phyloP scores from a whole-genome alignment of 92 coral and sea anemone genomes.

The Zoanthus gigantus region DNA sequence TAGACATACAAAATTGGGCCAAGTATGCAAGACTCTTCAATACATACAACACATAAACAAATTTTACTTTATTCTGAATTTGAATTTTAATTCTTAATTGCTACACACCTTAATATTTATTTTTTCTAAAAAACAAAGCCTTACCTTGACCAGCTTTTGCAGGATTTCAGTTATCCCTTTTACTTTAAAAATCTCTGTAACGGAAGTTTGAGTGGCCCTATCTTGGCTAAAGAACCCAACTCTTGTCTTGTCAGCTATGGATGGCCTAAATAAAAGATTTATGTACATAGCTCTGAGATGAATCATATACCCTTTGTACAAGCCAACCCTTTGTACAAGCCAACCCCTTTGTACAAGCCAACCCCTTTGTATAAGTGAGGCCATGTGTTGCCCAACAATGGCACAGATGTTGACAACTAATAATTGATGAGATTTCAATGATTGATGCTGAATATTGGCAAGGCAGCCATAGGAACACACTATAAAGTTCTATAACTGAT shows the following conservation, averaged over 20 bases:
- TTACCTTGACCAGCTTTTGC: slow-evolving; percentile 83
- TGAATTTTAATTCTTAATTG: no score
- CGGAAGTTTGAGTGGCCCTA: slow-evolving; percentile 85
- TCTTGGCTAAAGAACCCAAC: slow-evolving; percentile 96
- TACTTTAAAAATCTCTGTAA: slow-evolving; percentile 78
- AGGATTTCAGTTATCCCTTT: slow-evolving; percentile 84
- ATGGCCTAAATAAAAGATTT: slow-evolving; percentile 69
- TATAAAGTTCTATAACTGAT: no score
- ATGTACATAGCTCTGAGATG: no score
- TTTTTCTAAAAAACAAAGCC: background rate
- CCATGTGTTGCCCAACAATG: slow-evolving; percentile 82
- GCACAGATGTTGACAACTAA: slow-evolving; percentile 87
- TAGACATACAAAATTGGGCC: no score
- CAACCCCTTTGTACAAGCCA: no score
- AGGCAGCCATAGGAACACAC: background rate
- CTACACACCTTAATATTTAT: no score
- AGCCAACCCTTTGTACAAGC: no score
- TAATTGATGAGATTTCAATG: slow-evolving; percentile 99
- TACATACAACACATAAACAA: no score
- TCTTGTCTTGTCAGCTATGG: slow-evolving; percentile 86
- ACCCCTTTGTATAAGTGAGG: no score
- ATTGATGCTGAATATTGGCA: slow-evolving; percentile 77
- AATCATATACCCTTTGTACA: no score
- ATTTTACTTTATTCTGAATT: no score
- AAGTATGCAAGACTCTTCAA: no score